These are phyloP conservation scores for Pantherophis guttatus DNA, from an alignment of 2,113 vertebrate species.

Conservation along the genomic window DNA sequence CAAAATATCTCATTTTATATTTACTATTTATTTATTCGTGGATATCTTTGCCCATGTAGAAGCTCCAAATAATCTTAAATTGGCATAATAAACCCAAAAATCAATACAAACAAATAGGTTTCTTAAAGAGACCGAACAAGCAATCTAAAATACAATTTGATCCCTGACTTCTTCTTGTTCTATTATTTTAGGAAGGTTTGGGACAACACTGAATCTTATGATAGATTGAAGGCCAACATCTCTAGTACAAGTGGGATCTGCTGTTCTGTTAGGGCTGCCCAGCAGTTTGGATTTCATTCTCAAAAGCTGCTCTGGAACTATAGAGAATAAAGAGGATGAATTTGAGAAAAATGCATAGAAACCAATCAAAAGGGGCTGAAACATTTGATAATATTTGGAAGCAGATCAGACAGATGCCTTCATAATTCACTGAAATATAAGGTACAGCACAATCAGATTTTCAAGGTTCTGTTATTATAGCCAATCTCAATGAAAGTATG, in stretches of 20 bases:
- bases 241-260: not conserved
- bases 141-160: not conserved
- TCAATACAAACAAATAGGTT: not conserved
- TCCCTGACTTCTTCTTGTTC: not conserved
- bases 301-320: not conserved
- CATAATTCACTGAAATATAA: not conserved
- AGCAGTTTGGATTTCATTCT: not conserved
- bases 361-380: not conserved
- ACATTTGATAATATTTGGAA: not conserved
- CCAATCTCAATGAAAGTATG: not conserved
- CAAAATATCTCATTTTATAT: not conserved
- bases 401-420: not conserved
- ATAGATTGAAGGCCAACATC: not conserved
- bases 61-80: not conserved
- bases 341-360: not conserved
- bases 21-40: not conserved
- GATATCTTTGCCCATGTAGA: not conserved
- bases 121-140: not conserved
- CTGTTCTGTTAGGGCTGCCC: not conserved
- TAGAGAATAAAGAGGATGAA: not conserved
- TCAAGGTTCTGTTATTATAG: not conserved
- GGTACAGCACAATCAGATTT: not conserved
- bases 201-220: not conserved
- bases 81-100: not conserved
- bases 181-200: not conserved